phyloP scores from a whole-genome alignment of 2,113 vertebrate genomes.

The Urocolius indicus region DNA sequence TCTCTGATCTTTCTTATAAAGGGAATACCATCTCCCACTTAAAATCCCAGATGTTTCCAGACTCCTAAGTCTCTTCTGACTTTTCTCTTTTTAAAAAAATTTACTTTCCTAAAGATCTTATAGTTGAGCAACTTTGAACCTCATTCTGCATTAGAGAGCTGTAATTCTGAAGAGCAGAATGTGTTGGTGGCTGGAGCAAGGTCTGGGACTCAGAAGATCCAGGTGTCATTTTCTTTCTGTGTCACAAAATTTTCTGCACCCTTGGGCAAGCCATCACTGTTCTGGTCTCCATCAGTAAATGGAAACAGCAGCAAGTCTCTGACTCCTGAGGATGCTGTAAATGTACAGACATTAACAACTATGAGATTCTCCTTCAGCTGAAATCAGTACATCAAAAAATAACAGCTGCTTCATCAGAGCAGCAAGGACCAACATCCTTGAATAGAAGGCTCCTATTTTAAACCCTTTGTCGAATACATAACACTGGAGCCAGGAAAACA shows the following conservation, averaged over 20 bases:
- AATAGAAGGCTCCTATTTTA: neutral
- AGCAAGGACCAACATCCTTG: neutral
- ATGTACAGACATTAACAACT: neutral
- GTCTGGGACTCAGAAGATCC: neutral
- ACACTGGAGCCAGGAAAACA: neutral
- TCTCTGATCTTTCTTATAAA: neutral
- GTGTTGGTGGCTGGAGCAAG: neutral
- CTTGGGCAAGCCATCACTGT: neutral
- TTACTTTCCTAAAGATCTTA: neutral
- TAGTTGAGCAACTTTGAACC: neutral
- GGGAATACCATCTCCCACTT: neutral
- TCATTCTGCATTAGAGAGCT: neutral
- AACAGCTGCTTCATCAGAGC: neutral
- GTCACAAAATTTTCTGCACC: neutral
- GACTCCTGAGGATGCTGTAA: neutral
- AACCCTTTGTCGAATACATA: neutral
- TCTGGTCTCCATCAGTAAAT: neutral
- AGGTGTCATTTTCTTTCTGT: neutral
- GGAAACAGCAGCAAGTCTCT: neutral
- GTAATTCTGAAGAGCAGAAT: neutral
- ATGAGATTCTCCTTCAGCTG: accelerated
- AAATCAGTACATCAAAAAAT: neutral
- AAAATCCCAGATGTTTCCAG: neutral
- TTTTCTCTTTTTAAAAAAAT: neutral
- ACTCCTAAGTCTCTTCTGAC: neutral